These are phyloP conservation scores for Limanda limanda DNA, from an alignment of 2,113 vertebrate genomes.

Conservation along the genomic window DNA sequence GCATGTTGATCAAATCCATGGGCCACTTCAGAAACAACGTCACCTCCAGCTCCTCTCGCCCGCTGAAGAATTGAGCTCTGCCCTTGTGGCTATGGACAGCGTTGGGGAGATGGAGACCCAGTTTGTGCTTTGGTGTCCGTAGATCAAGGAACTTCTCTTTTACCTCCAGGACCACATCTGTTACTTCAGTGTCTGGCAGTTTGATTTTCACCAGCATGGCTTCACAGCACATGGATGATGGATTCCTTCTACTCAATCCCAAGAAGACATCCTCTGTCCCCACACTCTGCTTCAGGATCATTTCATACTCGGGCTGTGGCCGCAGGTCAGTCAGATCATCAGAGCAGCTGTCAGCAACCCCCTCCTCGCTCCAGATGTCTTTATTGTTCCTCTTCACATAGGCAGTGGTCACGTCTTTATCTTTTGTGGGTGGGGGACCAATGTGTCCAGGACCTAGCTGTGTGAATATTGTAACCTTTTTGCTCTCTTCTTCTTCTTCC, in stretches of 20 bases:
- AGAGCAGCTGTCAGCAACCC: conserved; percentile 86
- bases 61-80: conserved; percentile 85
- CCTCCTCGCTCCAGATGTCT: conserved; percentile 89
- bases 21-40: conserved; percentile 85
- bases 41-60: conserved; percentile 88
- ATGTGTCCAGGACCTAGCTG: conserved; percentile 84
- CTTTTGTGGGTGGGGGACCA: conserved; percentile 62
- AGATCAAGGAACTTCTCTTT: conserved; percentile 91
- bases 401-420: conserved; percentile 47
- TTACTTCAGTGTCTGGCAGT: conserved; percentile 87
- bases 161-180: conserved; percentile 89
- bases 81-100: conserved; percentile 83
- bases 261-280: conserved; percentile 92
- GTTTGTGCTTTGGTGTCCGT: conserved; percentile 89
- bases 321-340: conserved; percentile 87
- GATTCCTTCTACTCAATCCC: conserved; percentile 88
- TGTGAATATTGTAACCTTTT: conserved; percentile 28
- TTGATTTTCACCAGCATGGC: conserved; percentile 87
- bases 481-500: conserved; percentile 71
- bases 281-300: conserved; percentile 89
- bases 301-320: conserved; percentile 89
- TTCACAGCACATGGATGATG: conserved; percentile 53
- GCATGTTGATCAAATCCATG: neutral
- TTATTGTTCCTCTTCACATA: conserved; percentile 74
- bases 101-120: conserved; percentile 91